Evolutionary conservation across 2,888 invertebrate genomes (phyloP), one percentile per base, ranked within the genome.

Genomic region (Morpho deidamia): DNA sequence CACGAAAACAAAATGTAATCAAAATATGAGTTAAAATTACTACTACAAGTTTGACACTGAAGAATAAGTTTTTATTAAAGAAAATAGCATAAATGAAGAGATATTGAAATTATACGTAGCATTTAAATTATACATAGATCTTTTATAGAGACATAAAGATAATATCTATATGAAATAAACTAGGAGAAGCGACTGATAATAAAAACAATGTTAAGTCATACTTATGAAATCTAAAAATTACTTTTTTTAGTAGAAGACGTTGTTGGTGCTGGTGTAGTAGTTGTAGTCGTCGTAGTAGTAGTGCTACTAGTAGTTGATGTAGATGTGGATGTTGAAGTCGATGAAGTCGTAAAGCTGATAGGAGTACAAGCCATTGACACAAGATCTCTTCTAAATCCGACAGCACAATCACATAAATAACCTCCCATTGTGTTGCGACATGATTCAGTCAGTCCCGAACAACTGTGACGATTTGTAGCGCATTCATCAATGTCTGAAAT

Each of bases 401-500:
- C 81, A 0, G 96, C 96, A 71, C 97, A 97, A 38, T 92, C 92
- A 72, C 97, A 97, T 7, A 90, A 80, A 74, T 95, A 97, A 5
- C 96, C 96, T 0, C 98, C 98, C 0, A 95, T 94, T 0, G 95
- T 93, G 76, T 98, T 98, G 32, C 94, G 91, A 70, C 98, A 98
- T 2, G 91, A 84, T 65, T 93, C 92, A 0, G 90, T 85, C 1
- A 85, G 71, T 0, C 80, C 77, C 0, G 86, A 91, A 66, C 94
- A 94, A 23, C 84, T 78, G 68, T 94, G 91, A 3, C 81, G 76
- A 40, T 91, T 91, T 37, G 91, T 91, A 0, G 81, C 77, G 67
- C 96, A 96, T 76, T 96, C 96, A 71, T 96, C 93, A 53, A 95
- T 91, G 73, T 96, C 96, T 96, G 80, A 67, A 60, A 69, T 12